Percentiles rank a stretch among this genome's conserved stretches.
These are phyloP conservation scores for Malurus alboscapulatus DNA, from an alignment of 2,113 vertebrate genomes.

Conservation along the genomic window DNA sequence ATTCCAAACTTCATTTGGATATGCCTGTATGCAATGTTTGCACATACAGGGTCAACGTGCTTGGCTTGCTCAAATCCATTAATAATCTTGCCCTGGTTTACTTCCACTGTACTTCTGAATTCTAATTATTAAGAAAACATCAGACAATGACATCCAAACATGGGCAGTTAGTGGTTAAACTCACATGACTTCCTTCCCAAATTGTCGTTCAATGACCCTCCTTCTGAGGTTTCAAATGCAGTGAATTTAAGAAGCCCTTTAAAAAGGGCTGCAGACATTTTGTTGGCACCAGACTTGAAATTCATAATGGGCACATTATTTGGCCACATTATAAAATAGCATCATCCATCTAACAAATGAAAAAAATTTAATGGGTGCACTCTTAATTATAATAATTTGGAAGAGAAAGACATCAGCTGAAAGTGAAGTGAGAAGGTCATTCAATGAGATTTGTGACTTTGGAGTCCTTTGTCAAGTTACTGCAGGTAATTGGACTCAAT, in stretches of 20 bases:
- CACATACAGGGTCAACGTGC: neutral
- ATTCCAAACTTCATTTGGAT: neutral
- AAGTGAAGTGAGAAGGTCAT: constrained; percentile 47
- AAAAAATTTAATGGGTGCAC: constrained; percentile 49
- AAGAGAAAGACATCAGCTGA: constrained; percentile 56
- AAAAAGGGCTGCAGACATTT: constrained; percentile 40
- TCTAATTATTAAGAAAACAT: neutral
- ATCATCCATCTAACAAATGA: constrained; percentile 65
- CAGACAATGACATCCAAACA: neutral
- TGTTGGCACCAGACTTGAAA: constrained; percentile 48
- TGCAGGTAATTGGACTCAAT: neutral
- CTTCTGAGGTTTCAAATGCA: constrained; percentile 19
- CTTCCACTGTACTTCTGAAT: neutral
- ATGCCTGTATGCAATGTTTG: neutral
- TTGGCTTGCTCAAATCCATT: neutral
- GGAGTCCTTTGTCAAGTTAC: neutral
- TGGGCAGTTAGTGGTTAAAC: constrained; percentile 1
- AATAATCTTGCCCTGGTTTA: neutral
- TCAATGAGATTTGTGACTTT: constrained; percentile 44
- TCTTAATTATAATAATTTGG: constrained; percentile 65
- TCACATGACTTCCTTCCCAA: constrained; percentile 25
- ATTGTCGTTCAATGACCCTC: constrained; percentile 32
- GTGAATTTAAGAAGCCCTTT: neutral
- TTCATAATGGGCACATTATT: constrained; percentile 61
- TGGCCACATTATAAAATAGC: constrained; percentile 53